These are phyloP conservation scores for Gibbula magus DNA, from an alignment of 2,888 invertebrate genomes.

Conservation along the genomic window DNA sequence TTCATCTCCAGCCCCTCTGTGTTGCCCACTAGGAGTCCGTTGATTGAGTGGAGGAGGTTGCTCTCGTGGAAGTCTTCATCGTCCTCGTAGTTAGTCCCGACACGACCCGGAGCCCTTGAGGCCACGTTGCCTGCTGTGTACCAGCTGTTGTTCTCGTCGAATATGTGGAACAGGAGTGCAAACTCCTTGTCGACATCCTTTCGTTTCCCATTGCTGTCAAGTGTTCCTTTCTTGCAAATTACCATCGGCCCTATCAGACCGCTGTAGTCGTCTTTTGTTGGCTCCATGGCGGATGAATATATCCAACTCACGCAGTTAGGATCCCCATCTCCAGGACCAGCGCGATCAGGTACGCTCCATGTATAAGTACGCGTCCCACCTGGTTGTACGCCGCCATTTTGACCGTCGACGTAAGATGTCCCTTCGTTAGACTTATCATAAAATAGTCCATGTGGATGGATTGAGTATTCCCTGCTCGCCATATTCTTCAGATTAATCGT, in stretches of 20 bases:
- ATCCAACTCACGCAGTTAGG: constrained; percentile 58
- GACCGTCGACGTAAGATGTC: constrained; percentile 43
- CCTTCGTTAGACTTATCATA: constrained; percentile 55
- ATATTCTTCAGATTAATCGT: constrained; percentile 58
- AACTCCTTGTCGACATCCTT: constrained; percentile 60
- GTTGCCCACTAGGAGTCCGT: constrained; percentile 55
- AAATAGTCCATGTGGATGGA: constrained; percentile 57
- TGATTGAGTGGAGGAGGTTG: constrained; percentile 56
- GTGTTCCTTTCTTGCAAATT: constrained; percentile 52
- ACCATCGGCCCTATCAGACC: constrained; percentile 58
- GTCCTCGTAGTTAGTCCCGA: neutral
- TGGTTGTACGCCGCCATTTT: neutral
- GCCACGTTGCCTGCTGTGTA: constrained; percentile 63
- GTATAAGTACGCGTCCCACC: constrained; percentile 35
- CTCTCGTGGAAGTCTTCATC: constrained; percentile 40
- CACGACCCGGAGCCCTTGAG: constrained; percentile 43
- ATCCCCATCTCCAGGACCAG: constrained; percentile 58
- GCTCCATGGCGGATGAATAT: constrained; percentile 56
- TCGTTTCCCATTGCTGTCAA: constrained; percentile 42
- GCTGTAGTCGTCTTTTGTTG: constrained; percentile 49
- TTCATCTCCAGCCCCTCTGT: constrained; percentile 45
- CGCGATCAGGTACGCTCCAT: constrained; percentile 56
- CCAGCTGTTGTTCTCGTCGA: constrained; percentile 67
- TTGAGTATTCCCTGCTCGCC: constrained; percentile 51
- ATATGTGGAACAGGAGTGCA: constrained; percentile 59